These are phyloP conservation scores for Myotis yumanensis DNA, from an alignment of 2,113 vertebrate species.

Conservation along the genomic window DNA sequence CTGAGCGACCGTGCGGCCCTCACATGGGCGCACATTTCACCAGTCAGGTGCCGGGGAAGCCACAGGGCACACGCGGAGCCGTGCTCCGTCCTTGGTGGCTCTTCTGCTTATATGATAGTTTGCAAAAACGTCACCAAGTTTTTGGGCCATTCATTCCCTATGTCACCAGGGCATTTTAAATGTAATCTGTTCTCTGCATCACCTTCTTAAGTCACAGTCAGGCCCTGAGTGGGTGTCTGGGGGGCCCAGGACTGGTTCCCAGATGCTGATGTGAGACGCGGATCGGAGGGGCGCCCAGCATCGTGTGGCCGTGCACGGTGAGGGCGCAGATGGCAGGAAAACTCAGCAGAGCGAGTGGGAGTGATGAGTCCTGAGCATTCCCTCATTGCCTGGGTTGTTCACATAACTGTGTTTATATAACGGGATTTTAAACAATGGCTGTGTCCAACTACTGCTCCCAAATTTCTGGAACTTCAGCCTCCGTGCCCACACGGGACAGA, in stretches of 20 bases:
- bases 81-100: not conserved
- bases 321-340: not conserved
- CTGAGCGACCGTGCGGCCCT: too few species aligned
- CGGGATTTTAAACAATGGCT: not conserved
- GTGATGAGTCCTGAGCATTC: not conserved
- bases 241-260: not conserved
- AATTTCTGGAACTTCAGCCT: not conserved
- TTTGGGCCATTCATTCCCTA: not conserved
- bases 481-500: not conserved
- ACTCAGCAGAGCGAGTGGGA: not conserved
- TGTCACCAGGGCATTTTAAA: too few species aligned
- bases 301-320: not conserved
- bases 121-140: not conserved
- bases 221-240: not conserved
- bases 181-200: not conserved
- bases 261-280: too few species aligned
- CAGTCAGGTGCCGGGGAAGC: rapidly evolving
- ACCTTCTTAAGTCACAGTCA: not conserved
- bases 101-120: not conserved
- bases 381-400: not conserved
- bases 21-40: too few species aligned
- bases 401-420: not conserved
- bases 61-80: rapidly evolving
- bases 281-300: not conserved
- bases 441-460: not conserved